phyloP scores from a whole-genome alignment of 2,113 vertebrate species.

The Apodemus speciosus region DNA sequence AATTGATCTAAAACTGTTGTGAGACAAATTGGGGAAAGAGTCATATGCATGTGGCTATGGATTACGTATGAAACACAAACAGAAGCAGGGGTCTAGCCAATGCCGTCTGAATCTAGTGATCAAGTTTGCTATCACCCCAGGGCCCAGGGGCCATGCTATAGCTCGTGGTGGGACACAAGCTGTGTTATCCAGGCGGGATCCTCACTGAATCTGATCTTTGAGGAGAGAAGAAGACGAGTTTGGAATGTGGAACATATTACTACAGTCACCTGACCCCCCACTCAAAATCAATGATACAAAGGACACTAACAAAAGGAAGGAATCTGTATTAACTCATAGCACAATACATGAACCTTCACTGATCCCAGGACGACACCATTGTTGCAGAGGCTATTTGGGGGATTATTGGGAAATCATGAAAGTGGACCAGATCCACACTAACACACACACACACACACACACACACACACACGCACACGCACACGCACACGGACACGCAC shows the following conservation, averaged over 20 bases:
- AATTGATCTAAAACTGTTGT: neutral
- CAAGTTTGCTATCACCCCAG: neutral
- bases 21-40: neutral
- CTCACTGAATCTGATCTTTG: neutral
- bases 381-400: neutral
- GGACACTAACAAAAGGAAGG: neutral
- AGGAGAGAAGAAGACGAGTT: neutral
- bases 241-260: neutral
- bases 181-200: neutral
- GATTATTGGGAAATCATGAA: neutral
- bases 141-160: neutral
- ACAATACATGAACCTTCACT: neutral
- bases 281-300: neutral
- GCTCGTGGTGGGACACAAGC: neutral
- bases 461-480: too few species aligned
- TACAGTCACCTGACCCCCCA: neutral
- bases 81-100: neutral
- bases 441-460: neutral
- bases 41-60: neutral
- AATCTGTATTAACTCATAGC: neutral
- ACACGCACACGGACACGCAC: too few species aligned
- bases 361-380: neutral
- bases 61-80: neutral
- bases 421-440: neutral
- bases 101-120: neutral